Evolutionary conservation across 2,888 invertebrate species (phyloP).

Genomic region (Pterostichus madidus): DNA sequence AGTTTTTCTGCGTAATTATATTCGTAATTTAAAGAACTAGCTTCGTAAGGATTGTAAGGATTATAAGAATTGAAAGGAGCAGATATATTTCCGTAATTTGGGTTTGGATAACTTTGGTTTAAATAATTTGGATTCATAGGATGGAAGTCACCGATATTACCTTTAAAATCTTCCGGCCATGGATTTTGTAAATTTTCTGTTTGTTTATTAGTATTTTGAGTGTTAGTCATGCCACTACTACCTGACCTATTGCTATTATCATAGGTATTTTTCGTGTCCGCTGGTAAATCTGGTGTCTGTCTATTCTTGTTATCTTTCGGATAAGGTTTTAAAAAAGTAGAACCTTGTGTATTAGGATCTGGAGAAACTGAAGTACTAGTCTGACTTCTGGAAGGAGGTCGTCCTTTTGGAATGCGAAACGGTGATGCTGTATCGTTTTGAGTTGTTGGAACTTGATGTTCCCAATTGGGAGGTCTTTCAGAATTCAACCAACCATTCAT

Average conservation of each 20-base stretch:
- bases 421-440: conserved; percentile 79
- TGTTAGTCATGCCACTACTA: conserved; percentile 71
- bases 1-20: conserved; percentile 79
- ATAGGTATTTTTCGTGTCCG: conserved; percentile 69
- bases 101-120: conserved; percentile 60
- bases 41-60: conserved; percentile 80
- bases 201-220: conserved; percentile 42
- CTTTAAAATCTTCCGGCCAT: conserved; percentile 63
- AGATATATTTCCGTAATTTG: conserved; percentile 62
- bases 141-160: conserved; percentile 48
- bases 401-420: conserved; percentile 83
- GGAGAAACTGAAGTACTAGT: conserved; percentile 77
- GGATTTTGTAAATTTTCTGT: conserved; percentile 44
- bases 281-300: conserved; percentile 46
- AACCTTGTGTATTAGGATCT: conserved; percentile 77
- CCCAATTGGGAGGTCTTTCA: conserved; percentile 57
- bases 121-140: conserved; percentile 61
- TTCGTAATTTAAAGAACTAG: conserved; percentile 74
- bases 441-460: conserved; percentile 33
- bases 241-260: conserved; percentile 77
- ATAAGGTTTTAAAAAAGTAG: conserved; percentile 83
- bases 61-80: conserved; percentile 76
- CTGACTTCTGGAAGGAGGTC: conserved; percentile 82
- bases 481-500: conserved; percentile 45
- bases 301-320: conserved; percentile 80